phyloP scores from a whole-genome alignment of 64 coral and sea anemone genomes.

The Acropora yongei region DNA sequence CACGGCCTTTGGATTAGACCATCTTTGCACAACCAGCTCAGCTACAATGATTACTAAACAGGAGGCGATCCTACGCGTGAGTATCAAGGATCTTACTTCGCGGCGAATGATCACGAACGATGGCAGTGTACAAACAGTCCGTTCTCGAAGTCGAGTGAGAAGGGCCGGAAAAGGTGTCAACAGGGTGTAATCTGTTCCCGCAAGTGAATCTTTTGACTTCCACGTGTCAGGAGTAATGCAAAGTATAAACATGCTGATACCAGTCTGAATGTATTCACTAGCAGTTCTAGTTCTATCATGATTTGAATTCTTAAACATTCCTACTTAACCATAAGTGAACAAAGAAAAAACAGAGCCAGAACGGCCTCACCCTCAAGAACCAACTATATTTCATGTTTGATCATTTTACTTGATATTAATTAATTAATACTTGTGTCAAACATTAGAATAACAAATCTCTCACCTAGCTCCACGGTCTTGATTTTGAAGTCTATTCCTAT shows the following conservation, averaged over 20 bases:
- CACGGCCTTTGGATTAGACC: too few species aligned
- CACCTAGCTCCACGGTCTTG: slow-evolving; percentile 89
- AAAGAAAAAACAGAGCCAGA: background rate
- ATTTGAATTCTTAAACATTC: background rate
- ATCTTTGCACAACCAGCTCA: too few species aligned
- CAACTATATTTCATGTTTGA: too few species aligned
- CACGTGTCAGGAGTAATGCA: background rate
- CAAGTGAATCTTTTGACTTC: background rate
- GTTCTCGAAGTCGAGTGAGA: too few species aligned
- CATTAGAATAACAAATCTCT: background rate
- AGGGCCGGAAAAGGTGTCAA: too few species aligned
- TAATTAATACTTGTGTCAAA: background rate
- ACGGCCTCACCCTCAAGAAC: background rate
- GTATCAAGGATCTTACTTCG: too few species aligned
- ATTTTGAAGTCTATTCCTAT: slow-evolving; percentile 99
- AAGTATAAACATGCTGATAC: background rate
- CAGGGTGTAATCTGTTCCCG: too few species aligned
- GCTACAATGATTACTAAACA: too few species aligned
- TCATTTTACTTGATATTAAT: background rate
- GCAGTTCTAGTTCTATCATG: background rate
- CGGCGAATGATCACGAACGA: too few species aligned
- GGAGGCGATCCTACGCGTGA: too few species aligned
- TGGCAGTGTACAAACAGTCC: too few species aligned
- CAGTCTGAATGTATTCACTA: background rate
- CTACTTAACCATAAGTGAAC: background rate